Conservation (phyloP, 2,113 vertebrate species). For the Peromyscus californicus region DNA sequence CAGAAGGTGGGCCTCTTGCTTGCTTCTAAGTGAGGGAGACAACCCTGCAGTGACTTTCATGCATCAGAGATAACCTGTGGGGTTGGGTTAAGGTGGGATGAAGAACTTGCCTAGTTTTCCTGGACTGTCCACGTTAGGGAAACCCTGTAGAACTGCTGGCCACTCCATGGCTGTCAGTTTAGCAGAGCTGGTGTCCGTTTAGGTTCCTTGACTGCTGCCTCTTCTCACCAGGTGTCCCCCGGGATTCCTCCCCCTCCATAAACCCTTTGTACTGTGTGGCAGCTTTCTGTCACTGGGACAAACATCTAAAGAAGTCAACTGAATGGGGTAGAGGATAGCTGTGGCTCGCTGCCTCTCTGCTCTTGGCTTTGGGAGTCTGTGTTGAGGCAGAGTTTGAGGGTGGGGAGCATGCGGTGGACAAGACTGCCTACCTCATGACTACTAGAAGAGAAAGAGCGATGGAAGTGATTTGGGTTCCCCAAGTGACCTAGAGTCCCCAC, state of each 20-base stretch:
- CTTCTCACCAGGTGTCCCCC: neutral
- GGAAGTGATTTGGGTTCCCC: neutral
- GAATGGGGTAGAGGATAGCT: neutral
- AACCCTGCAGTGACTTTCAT: neutral
- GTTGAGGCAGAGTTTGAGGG: neutral
- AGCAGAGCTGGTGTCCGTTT: neutral
- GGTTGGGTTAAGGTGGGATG: neutral
- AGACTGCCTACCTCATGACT: neutral
- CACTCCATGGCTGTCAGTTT: neutral
- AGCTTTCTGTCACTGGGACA: neutral
- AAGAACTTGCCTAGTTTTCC: neutral
- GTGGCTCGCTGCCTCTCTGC: neutral
- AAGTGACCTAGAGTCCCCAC: neutral
- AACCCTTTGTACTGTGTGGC: neutral
- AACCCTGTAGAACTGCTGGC: neutral
- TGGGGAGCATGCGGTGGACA: neutral
- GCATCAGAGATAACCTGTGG: neutral
- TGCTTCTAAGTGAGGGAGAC: neutral
- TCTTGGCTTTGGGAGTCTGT: neutral
- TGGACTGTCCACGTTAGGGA: neutral
- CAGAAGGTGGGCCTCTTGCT: neutral
- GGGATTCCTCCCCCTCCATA: neutral
- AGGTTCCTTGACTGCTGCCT: rapidly evolving
- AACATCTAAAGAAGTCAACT: neutral
- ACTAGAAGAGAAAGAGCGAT: neutral